These are phyloP conservation scores for Rhineura floridana DNA, from an alignment of 2,113 vertebrate species.

Conservation along the genomic window DNA sequence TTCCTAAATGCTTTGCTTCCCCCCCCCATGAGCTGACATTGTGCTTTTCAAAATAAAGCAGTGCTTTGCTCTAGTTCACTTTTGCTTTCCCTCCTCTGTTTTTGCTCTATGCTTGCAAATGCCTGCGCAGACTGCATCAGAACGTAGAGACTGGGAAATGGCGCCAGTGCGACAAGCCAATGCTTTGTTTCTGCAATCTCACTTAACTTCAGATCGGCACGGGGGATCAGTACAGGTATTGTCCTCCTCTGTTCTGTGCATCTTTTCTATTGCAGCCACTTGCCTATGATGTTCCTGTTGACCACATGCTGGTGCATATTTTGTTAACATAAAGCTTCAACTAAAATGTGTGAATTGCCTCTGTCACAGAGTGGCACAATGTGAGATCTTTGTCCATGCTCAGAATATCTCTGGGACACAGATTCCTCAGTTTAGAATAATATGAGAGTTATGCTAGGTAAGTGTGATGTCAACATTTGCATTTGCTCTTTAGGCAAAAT, in stretches of 20 bases:
- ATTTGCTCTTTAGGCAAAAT: neutral
- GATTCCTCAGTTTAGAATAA: neutral
- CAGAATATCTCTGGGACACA: neutral
- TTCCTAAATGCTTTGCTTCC: slow-evolving; percentile 52
- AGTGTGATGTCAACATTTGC: neutral
- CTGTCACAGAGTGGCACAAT: neutral
- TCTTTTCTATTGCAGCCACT: slow-evolving; percentile 16
- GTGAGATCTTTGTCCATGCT: neutral
- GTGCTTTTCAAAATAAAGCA: slow-evolving; percentile 59
- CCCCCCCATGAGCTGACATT: slow-evolving; percentile 51
- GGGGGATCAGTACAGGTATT: slow-evolving; percentile 99
- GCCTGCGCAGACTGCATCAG: slow-evolving; percentile 86
- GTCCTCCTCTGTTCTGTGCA: neutral
- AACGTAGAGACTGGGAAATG: slow-evolving; percentile 97
- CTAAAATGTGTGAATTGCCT: neutral
- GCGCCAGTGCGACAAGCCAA: slow-evolving; percentile 96
- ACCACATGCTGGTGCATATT: neutral
- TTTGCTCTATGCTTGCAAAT: slow-evolving; percentile 68
- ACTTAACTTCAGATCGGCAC: slow-evolving; percentile 96
- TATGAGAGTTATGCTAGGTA: neutral
- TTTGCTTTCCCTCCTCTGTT: slow-evolving; percentile 64
- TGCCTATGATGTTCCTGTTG: neutral
- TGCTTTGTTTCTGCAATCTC: slow-evolving; percentile 95
- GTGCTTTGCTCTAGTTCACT: slow-evolving; percentile 78
- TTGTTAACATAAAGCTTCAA: neutral